phyloP scores from a whole-genome alignment of 2,888 invertebrate species.

The Acleris laterana region DNA sequence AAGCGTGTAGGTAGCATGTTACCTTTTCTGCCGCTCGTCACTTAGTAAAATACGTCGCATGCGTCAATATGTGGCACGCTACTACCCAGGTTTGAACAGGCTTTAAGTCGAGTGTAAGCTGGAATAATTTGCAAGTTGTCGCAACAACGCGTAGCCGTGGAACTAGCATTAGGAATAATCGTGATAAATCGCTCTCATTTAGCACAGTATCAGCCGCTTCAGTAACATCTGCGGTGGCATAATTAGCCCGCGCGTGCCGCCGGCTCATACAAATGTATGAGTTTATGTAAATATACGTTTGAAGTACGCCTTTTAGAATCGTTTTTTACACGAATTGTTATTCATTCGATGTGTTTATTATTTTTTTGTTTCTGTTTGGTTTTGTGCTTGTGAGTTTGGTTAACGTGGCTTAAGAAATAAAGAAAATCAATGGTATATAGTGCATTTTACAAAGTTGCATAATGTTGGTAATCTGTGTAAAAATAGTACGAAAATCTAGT shows the following conservation, averaged over 20 bases:
- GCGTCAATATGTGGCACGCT: constrained; percentile 3
- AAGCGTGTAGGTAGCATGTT: not conserved
- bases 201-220: constrained; percentile 27
- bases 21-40: not conserved
- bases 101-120: constrained; percentile 38
- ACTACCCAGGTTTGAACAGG: not conserved
- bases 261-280: constrained; percentile 20
- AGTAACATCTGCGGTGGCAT: constrained; percentile 33
- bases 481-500: too few relatives aligned
- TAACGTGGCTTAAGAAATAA: too few relatives aligned
- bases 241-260: constrained; percentile 16
- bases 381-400: too few relatives aligned
- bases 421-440: too few relatives aligned
- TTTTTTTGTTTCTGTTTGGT: too few relatives aligned
- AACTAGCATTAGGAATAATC: constrained; percentile 43
- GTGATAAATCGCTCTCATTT: constrained; percentile 45
- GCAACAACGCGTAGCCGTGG: constrained; percentile 40
- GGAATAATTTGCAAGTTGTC: constrained; percentile 45
- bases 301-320: too few relatives aligned
- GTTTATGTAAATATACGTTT: not conserved
- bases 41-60: not conserved
- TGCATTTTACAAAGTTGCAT: too few relatives aligned
- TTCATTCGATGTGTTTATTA: too few relatives aligned
- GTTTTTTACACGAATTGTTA: too few relatives aligned
- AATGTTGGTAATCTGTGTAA: too few relatives aligned